These are phyloP conservation scores for Dascyllus trimaculatus DNA, from an alignment of 2,113 vertebrate species.

Conservation along the genomic window DNA sequence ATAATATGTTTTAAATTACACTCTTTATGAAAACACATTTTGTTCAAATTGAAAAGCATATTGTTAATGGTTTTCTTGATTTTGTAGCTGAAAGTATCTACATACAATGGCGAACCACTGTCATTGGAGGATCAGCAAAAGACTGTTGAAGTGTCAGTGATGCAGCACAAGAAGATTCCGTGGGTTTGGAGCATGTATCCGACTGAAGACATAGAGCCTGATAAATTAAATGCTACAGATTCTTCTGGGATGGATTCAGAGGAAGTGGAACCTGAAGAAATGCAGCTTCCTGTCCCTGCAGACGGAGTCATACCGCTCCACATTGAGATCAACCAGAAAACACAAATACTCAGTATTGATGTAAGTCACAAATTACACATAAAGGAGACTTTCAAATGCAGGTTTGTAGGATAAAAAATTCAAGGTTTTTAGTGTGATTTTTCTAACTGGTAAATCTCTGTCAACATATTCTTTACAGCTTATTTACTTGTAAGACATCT, in stretches of 20 bases:
- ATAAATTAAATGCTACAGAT: background rate
- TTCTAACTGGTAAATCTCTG: too few relatives aligned
- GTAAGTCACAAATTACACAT: constrained; percentile 42
- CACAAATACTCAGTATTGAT: constrained; percentile 57
- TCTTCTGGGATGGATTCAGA: rapidly evolving
- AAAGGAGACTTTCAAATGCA: background rate
- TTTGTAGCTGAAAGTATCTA: constrained; percentile 87
- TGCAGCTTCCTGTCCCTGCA: constrained; percentile 59
- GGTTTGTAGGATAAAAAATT: too few relatives aligned
- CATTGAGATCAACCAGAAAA: constrained; percentile 49
- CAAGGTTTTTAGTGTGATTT: too few relatives aligned
- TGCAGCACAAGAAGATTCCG: constrained; percentile 68
- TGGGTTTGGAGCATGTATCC: constrained; percentile 22
- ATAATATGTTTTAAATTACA: too few relatives aligned
- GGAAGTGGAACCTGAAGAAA: background rate
- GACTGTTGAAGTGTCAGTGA: constrained; percentile 78
- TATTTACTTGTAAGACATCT: too few relatives aligned
- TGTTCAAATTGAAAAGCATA: background rate
- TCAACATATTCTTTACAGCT: too few relatives aligned
- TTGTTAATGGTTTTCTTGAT: background rate
- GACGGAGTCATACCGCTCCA: constrained; percentile 68
- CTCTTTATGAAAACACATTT: background rate
- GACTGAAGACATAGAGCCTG: rapidly evolving
- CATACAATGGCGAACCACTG: constrained; percentile 79
- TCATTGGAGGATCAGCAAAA: constrained; percentile 81